phyloP scores from a whole-genome alignment of 1,140 invertebrate species.

The Amphibalanus amphitrite region DNA sequence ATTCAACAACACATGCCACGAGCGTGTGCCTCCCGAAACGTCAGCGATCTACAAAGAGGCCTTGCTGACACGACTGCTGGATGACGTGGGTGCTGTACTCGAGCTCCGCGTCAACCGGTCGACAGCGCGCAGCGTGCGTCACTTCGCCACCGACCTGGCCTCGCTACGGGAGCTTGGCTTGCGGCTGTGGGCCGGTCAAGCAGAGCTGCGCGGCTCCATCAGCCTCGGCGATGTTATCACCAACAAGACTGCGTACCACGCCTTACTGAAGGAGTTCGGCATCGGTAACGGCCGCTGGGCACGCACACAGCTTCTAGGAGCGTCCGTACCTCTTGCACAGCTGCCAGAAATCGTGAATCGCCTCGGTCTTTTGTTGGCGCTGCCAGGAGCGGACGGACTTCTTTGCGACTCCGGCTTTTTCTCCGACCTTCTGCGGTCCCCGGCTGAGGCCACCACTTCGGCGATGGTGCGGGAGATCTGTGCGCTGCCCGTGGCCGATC shows the following conservation, averaged over 20 bases:
- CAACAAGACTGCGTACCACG: neutral
- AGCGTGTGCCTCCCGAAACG: conserved; percentile 17
- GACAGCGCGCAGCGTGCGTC: conserved; percentile 7
- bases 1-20: conserved; percentile 38
- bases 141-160: conserved; percentile 18
- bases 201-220: neutral
- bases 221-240: neutral
- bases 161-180: neutral
- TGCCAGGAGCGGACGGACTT: neutral
- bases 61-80: conserved; percentile 11
- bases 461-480: neutral
- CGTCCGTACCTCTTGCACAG: neutral
- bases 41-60: conserved; percentile 14
- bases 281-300: neutral
- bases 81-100: conserved; percentile 15
- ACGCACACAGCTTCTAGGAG: neutral
- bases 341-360: neutral
- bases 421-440: neutral
- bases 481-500: neutral
- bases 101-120: conserved; percentile 10
- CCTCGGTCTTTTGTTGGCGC: neutral
- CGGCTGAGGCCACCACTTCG: neutral
- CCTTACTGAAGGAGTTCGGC: neutral
- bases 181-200: neutral
- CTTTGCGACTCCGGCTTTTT: neutral